Conservation (phyloP, 2,113 vertebrate genomes). For the Malaclemys terrapin region DNA sequence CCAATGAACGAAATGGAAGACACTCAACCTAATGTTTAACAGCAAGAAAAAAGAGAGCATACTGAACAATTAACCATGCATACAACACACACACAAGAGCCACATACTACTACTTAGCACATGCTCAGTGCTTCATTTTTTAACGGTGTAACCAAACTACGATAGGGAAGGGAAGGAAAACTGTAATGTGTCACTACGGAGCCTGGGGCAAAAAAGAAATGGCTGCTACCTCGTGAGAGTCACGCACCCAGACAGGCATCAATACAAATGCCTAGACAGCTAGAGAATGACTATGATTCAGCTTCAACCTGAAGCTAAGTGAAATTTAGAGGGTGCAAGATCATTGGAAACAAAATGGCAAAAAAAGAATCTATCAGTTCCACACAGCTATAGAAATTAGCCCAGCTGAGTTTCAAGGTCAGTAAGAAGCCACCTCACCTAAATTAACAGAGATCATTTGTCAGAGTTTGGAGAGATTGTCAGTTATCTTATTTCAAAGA, state of each 20-base stretch:
- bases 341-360: neutral
- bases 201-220: neutral
- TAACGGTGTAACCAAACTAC: neutral
- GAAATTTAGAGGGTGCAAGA: neutral
- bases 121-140: neutral
- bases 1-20: neutral
- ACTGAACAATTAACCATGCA: neutral
- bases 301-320: neutral
- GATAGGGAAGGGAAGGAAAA: neutral
- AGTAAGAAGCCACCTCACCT: neutral
- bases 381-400: neutral
- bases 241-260: neutral
- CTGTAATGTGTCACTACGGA: neutral
- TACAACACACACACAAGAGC: neutral
- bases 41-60: neutral
- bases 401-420: neutral
- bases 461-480: neutral
- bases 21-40: neutral
- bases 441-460: neutral
- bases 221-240: accelerated
- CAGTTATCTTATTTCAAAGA: neutral
- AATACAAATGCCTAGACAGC: neutral
- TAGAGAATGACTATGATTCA: neutral
- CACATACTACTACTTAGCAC: neutral
- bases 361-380: neutral